Conservation (phyloP, 2,113 vertebrate species). For the Hippopotamus amphibius region DNA sequence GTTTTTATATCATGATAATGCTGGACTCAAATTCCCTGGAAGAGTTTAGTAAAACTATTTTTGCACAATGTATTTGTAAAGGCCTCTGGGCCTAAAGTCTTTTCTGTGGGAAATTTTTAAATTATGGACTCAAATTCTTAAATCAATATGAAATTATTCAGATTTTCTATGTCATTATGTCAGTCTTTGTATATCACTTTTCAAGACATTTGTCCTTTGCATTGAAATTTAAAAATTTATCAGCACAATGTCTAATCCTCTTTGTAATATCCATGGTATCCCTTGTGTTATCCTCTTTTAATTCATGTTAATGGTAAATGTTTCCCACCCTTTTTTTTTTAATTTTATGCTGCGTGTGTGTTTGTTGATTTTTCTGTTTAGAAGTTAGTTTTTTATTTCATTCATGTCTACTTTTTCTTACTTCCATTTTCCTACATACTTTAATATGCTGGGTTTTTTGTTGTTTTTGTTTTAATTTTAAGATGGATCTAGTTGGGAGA, state of each 20-base stretch:
- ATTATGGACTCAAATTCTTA: neutral
- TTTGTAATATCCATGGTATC: neutral
- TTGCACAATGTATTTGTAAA: neutral
- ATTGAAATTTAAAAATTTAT: neutral
- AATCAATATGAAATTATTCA: neutral
- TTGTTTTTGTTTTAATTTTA: no score
- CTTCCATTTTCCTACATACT: neutral
- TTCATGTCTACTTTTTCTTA: neutral
- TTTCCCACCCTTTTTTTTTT: neutral
- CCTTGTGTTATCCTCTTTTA: neutral
- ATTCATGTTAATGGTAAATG: neutral
- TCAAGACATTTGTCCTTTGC: neutral
- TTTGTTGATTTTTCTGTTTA: slow-evolving; percentile 1
- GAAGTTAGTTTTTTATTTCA: neutral
- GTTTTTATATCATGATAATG: neutral
- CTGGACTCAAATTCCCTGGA: neutral
- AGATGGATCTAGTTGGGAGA: no score
- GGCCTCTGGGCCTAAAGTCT: neutral
- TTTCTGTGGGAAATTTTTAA: neutral
- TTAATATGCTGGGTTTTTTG: neutral
- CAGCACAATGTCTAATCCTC: neutral
- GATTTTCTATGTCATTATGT: neutral
- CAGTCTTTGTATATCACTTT: neutral
- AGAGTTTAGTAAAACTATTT: neutral
- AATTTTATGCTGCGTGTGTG: neutral